phyloP scores from a whole-genome alignment of 2,888 invertebrate species.

The Lithodes maja region DNA sequence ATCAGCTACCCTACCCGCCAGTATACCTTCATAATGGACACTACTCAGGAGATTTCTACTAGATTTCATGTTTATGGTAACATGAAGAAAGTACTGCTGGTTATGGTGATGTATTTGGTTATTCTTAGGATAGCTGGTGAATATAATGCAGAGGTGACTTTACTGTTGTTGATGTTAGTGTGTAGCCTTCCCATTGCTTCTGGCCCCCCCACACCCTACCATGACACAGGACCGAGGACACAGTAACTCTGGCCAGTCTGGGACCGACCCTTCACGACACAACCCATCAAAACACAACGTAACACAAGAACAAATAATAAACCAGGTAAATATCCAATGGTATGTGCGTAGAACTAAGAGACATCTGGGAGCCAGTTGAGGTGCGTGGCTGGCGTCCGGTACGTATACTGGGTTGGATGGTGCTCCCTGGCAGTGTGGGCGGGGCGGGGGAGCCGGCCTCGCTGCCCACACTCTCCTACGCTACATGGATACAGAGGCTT shows the following conservation, averaged over 20 bases:
- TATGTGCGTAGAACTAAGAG: constrained; percentile 66
- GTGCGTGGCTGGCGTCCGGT: constrained; percentile 61
- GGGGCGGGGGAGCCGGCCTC: constrained; percentile 65
- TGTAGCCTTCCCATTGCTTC: neutral
- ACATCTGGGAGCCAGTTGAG: constrained; percentile 65
- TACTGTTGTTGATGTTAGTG: no score
- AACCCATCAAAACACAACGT: constrained; percentile 66
- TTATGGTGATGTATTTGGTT: no score
- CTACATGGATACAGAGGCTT: constrained; percentile 69
- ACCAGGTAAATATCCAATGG: constrained; percentile 63
- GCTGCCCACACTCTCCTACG: constrained; percentile 64
- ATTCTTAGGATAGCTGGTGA: no score
- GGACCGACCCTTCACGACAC: constrained; percentile 59
- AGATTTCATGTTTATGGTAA: no score
- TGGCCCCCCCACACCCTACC: constrained; percentile 42
- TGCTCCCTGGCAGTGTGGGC: constrained; percentile 64
- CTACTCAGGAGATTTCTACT: no score
- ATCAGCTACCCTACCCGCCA: no score
- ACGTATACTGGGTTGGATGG: constrained; percentile 69
- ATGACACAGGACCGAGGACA: constrained; percentile 60
- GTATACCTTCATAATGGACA: no score
- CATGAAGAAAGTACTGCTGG: no score
- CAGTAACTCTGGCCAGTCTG: constrained; percentile 64
- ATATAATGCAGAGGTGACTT: no score
- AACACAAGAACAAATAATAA: constrained; percentile 62